Evolutionary conservation across 2,888 invertebrate genomes (phyloP).

Genomic region (Drosophila macrospina): DNA sequence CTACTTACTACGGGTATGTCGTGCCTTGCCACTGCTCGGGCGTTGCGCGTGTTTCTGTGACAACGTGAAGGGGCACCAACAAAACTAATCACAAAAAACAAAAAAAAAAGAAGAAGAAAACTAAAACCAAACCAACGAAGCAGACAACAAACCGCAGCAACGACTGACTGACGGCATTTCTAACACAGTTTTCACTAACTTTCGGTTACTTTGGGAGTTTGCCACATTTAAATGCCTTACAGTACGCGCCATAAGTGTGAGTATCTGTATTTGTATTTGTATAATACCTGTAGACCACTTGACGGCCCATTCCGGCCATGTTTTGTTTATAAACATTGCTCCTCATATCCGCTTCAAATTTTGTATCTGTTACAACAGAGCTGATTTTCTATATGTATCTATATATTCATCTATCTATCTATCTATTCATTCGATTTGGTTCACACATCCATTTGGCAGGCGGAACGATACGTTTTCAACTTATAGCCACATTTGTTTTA

Average conservation of each 20-base stretch:
- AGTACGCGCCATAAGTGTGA: conserved; percentile 74
- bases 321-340: conserved; percentile 70
- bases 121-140: conserved; percentile 8
- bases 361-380: conserved; percentile 44
- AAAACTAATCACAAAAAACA: conserved; percentile 39
- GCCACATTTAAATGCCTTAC: conserved; percentile 54
- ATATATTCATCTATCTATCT: neutral
- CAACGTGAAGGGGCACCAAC: conserved; percentile 55
- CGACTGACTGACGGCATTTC: conserved; percentile 36
- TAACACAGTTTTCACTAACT: conserved; percentile 39
- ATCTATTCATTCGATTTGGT: conserved; percentile 35
- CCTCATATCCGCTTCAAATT: conserved; percentile 50
- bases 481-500: conserved; percentile 45
- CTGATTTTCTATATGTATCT: conserved; percentile 14
- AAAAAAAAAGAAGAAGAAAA: neutral
- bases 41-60: conserved; percentile 52
- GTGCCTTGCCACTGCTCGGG: conserved; percentile 9
- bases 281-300: conserved; percentile 26
- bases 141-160: conserved; percentile 46
- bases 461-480: conserved; percentile 46
- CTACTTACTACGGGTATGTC: conserved; percentile 23
- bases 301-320: conserved; percentile 33
- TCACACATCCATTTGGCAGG: conserved; percentile 50
- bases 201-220: conserved; percentile 41
- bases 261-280: conserved; percentile 29